Percentiles rank a stretch among this genome's conserved stretches.
phyloP scores from a whole-genome alignment of 2,797 vertebrate genomes.

The Tachyglossus aculeatus region DNA sequence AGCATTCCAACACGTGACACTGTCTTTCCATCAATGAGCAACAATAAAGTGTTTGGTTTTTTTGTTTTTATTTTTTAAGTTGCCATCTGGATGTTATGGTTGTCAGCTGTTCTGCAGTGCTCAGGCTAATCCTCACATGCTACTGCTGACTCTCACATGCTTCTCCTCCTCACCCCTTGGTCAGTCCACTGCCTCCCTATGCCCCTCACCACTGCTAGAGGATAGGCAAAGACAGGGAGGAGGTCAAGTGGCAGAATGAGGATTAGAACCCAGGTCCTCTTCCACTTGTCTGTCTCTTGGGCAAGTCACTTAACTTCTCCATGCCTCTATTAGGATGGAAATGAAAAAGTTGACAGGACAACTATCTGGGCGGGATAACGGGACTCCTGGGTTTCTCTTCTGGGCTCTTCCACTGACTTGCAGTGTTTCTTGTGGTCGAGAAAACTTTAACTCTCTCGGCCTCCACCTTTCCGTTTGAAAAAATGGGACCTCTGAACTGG shows the following conservation, averaged over 20 bases:
- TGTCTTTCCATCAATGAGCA: constrained; percentile 55
- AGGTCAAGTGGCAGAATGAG: no score
- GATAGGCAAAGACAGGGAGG: not conserved
- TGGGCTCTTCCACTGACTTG: constrained; percentile 12
- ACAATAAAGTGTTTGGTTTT: constrained; percentile 67
- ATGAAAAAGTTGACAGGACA: no score
- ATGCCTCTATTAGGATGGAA: not conserved
- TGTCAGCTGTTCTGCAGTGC: constrained; percentile 31
- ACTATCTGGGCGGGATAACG: no score
- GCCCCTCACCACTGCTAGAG: no score
- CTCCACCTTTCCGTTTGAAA: constrained; percentile 35
- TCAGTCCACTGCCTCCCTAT: no score
- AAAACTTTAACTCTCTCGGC: constrained; percentile 6
- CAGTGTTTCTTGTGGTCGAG: constrained; percentile 10
- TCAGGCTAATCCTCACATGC: not conserved
- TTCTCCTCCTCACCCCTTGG: no score
- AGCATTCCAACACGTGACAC: constrained; percentile 28
- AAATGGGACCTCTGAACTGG: no score
- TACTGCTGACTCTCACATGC: no score
- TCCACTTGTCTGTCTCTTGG: no score
- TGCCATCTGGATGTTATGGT: constrained; percentile 16
- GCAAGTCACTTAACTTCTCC: not conserved
- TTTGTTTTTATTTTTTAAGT: constrained; percentile 48
- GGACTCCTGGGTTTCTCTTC: not conserved
- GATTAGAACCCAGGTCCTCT: no score